phyloP scores from a whole-genome alignment of 1,140 invertebrate species.

The Leptestheria dahalacensis region DNA sequence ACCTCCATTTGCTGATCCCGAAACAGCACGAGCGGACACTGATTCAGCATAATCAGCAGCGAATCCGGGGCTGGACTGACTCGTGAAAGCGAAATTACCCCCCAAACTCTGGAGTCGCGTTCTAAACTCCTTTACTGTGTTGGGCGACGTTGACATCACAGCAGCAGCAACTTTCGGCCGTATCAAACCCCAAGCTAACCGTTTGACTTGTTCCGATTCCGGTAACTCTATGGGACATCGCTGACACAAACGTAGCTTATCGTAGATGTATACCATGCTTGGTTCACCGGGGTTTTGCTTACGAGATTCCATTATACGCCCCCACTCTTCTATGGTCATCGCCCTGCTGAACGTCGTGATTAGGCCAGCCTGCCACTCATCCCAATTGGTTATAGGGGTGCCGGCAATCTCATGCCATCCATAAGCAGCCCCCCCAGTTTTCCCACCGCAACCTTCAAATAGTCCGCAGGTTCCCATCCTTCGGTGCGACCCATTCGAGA shows the following conservation, averaged over 20 bases:
- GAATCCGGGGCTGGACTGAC: too few relatives aligned
- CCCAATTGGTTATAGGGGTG: background rate
- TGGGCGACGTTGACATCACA: background rate
- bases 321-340: background rate
- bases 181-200: conserved; percentile 1
- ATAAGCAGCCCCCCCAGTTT: background rate
- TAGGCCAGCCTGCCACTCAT: background rate
- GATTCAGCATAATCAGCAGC: background rate
- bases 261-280: conserved; percentile 1
- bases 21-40: background rate
- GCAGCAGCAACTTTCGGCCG: background rate
- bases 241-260: background rate
- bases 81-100: too few relatives aligned
- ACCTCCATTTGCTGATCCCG: too few relatives aligned
- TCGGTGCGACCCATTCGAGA: too few relatives aligned
- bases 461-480: too few relatives aligned
- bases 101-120: too few relatives aligned
- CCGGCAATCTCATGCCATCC: background rate
- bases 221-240: background rate
- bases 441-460: too few relatives aligned
- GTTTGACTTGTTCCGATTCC: background rate
- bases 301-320: background rate
- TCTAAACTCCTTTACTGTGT: background rate
- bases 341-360: background rate
- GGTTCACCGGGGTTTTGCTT: background rate